Evolutionary conservation across 2,888 invertebrate genomes (phyloP).

Genomic region (Luffia ferchaultella): DNA sequence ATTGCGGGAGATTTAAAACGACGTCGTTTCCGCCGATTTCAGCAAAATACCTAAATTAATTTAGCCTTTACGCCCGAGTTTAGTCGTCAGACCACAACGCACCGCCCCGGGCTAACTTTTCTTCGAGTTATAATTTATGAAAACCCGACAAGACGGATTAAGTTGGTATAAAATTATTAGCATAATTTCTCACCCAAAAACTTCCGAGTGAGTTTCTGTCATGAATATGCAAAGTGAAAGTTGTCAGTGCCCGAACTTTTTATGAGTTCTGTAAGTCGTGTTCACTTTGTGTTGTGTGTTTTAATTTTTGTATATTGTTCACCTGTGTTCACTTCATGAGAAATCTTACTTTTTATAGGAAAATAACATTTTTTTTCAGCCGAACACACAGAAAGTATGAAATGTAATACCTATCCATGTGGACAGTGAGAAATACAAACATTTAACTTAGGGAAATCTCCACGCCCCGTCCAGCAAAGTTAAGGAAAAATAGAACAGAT

Average conservation of each 20-base stretch:
- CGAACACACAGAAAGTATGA: no score
- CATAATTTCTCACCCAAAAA: constrained; percentile 61
- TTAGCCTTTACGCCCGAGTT: constrained; percentile 18
- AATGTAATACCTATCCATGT: no score
- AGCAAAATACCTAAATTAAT: constrained; percentile 27
- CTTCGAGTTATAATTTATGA: constrained; percentile 40
- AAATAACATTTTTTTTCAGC: no score
- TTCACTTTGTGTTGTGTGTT: neutral
- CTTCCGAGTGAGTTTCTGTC: constrained; percentile 51
- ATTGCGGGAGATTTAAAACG: constrained; percentile 11
- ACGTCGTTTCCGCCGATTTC: constrained; percentile 17
- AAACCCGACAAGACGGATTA: constrained; percentile 45
- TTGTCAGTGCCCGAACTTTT: constrained; percentile 38
- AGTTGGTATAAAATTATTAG: constrained; percentile 58
- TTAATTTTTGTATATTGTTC: no score
- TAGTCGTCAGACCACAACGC: constrained; percentile 27
- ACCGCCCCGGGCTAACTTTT: constrained; percentile 20
- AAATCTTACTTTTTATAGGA: no score
- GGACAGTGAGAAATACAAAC: no score
- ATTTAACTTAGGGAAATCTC: neutral
- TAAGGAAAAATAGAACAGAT: neutral
- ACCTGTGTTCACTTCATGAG: no score
- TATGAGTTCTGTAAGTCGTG: constrained; percentile 7
- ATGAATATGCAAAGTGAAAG: constrained; percentile 60
- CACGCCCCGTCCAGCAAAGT: neutral